Conservation (phyloP, 2,888 invertebrate species). For the Psylliodes chrysocephalus region DNA sequence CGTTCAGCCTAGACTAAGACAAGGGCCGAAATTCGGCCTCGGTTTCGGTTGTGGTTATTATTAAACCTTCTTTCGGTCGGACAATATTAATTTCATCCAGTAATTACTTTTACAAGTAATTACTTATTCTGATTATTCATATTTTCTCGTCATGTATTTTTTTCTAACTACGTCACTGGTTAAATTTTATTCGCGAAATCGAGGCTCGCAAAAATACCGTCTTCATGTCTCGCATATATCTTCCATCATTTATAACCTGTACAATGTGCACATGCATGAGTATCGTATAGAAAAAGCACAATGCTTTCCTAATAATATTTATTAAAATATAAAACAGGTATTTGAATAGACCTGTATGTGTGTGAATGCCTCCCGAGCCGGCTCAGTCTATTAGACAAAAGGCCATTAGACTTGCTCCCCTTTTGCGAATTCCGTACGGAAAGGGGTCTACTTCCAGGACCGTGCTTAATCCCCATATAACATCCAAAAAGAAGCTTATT, state of each 20-base stretch:
- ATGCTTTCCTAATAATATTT: conserved; percentile 51
- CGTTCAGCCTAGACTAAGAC: no score
- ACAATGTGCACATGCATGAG: conserved; percentile 27
- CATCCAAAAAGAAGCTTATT: no score
- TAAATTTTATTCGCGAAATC: conserved; percentile 28
- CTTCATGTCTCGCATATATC: conserved; percentile 32
- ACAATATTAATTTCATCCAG: no score
- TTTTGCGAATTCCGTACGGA: conserved; percentile 50
- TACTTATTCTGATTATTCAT: no score
- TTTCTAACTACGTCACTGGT: conserved; percentile 11
- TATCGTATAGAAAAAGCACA: conserved; percentile 42
- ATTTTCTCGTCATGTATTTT: no score
- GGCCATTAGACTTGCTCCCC: conserved; percentile 52
- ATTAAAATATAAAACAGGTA: conserved; percentile 51
- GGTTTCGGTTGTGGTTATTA: no score
- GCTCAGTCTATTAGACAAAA: conserved; percentile 53
- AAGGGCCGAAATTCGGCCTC: no score
- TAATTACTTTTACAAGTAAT: no score
- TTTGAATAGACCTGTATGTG: conserved; percentile 48
- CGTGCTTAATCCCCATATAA: not conserved
- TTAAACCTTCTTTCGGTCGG: no score
- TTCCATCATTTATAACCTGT: conserved; percentile 34
- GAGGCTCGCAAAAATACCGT: conserved; percentile 30
- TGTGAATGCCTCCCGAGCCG: conserved; percentile 41
- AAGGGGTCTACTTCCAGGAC: conserved; percentile 44